These are phyloP conservation scores for Onychomys leucogaster DNA, from an alignment of 2,797 vertebrate genomes.

Conservation along the genomic window DNA sequence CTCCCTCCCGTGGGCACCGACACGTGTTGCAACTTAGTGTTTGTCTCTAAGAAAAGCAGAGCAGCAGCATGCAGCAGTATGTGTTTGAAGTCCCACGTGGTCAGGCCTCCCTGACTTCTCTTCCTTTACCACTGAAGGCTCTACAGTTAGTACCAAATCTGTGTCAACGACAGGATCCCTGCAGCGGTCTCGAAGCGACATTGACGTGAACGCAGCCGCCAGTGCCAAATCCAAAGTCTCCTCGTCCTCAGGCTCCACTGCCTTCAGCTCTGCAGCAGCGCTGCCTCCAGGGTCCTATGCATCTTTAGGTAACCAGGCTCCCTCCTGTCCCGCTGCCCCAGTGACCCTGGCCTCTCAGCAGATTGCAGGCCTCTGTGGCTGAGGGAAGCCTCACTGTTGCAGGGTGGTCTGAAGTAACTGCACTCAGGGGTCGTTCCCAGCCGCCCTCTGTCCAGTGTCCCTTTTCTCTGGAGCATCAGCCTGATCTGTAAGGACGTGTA, in stretches of 20 bases:
- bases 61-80: background rate
- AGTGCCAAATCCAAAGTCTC: slow-evolving; percentile 96
- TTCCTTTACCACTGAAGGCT: slow-evolving; percentile 88
- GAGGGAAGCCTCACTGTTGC: background rate
- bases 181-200: slow-evolving; percentile 97
- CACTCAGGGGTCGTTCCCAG: background rate
- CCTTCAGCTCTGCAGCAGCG: slow-evolving; percentile 95
- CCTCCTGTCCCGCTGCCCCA: background rate
- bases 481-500: background rate
- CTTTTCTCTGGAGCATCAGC: background rate
- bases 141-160: slow-evolving; percentile 93
- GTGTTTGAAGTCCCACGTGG: background rate
- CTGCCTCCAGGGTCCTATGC: slow-evolving; percentile 97
- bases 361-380: background rate
- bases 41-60: slow-evolving; percentile 52
- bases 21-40: background rate
- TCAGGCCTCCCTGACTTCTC: slow-evolving; percentile 25
- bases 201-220: slow-evolving; percentile 98
- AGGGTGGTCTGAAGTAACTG: background rate
- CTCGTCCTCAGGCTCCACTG: slow-evolving; percentile 90
- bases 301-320: slow-evolving; percentile 93
- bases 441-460: background rate
- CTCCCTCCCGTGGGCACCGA: background rate
- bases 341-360: background rate
- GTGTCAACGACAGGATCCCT: slow-evolving; percentile 93